Base-by-base conservation (phyloP, 1,140 invertebrate species). In the Cyphomyrmex costatus region DNA sequence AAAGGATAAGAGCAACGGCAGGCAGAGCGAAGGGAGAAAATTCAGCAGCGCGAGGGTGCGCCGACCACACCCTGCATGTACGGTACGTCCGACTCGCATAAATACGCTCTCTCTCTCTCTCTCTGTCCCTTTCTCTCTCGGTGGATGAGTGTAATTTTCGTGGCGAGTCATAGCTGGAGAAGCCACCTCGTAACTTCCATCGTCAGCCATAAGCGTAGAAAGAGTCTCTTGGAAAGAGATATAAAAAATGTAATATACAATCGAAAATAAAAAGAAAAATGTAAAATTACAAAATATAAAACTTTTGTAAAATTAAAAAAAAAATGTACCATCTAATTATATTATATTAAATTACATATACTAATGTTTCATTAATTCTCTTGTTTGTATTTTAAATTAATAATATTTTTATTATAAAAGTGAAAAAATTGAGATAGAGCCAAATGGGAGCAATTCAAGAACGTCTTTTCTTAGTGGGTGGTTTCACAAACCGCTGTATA, bases 31-130 rank as follows among this genome's bases (percentile, higher is more conserved):
- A 70, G 74, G 46, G 88, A 82, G 80, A 49, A 88, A 77, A 71
- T 87, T 61, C 49, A 85, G 56, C 56, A 87, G 77, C 65, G 27
- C 77, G 78, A 90, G 89, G 89, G 82, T 85, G 88, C 63, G 86
- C 56, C 88, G 74, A 68, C 60, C 49, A 89, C 88, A 82, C 86
- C 88, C 88, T 89, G 56, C 58, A 58, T 60, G 42, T 60, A 73
- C 46, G 70, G 42, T 60, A 73, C 46, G 70, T 68, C 70, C 79
- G 24, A 65, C 58, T 73, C 78, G 73, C 80, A 65, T 73, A 90
- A 80, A 89, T 79, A 63, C 19, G 21, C 21, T 86, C 60, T 1
- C 16, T 68, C 24, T 27, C 19, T 19, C 21, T 86, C 60, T 1
- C 16, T 68, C 24, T 27, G 3, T 78, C 16, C 24, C 24, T 82